Evolutionary conservation across 2,888 invertebrate genomes (phyloP).

Genomic region (Pandemis heparana): DNA sequence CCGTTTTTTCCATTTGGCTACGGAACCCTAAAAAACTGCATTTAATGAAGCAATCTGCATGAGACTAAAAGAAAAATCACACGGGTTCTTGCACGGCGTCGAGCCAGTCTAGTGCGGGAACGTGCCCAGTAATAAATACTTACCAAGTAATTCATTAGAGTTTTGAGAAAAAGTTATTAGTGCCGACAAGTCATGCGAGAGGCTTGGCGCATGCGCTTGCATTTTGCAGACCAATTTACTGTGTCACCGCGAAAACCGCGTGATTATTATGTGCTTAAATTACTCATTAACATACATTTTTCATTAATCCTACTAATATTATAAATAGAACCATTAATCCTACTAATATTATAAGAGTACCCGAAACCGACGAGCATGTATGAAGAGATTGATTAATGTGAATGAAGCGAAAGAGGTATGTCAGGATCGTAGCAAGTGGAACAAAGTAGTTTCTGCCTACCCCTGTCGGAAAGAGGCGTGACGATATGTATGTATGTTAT

Average conservation of each 20-base stretch:
- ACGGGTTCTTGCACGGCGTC: conserved; percentile 26
- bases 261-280: neutral
- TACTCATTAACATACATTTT: neutral
- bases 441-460: too few species aligned
- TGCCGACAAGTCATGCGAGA: conserved; percentile 68
- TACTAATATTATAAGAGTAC: too few species aligned
- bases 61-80: conserved; percentile 68
- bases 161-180: conserved; percentile 82
- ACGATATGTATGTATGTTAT: too few species aligned
- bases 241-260: conserved; percentile 53
- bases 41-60: conserved; percentile 54
- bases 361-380: too few species aligned
- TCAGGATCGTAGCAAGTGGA: too few species aligned
- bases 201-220: conserved; percentile 72
- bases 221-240: conserved; percentile 72
- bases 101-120: conserved; percentile 67
- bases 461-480: too few species aligned
- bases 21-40: neutral
- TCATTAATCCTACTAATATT: too few species aligned
- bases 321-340: too few species aligned
- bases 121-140: conserved; percentile 81
- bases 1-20: too few species aligned
- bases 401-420: too few species aligned
- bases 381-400: too few species aligned
- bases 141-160: conserved; percentile 79